Base-by-base conservation (phyloP, 2,888 invertebrate genomes). In the Luffia ferchaultella region DNA sequence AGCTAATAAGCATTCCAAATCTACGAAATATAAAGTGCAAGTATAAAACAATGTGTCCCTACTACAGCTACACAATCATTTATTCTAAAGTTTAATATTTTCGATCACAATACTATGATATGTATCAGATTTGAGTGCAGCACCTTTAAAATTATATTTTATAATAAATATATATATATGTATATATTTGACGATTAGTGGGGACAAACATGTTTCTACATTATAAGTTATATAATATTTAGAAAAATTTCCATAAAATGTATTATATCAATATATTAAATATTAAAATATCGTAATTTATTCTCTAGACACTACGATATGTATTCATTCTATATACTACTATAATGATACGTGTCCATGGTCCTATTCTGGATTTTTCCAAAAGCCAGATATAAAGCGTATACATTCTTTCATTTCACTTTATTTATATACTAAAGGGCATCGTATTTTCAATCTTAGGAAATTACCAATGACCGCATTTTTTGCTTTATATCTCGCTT, bases 331-430 rank as follows among this genome's bases (percentile, higher is more conserved):
- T 49, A 20, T 20, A 20, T 47, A 46, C 63, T 72, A 73, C 43
- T 51, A 49, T 16, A 71, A 70, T 73, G 77, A 78, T 78, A 80
- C 79, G 77, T 76, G 9, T 73, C 68, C 68, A 67, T 80, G 76
- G 77, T 78, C 80, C 79, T 78, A 76, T 71, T 74, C 73, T 76
- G 83, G 80, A 76, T 74, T 72, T 69, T 68, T 67, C 71, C 72
- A 75, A 74, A 79, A 80, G 79, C 80, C 75, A 80, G 79, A 82
- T 77, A 80, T 80, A 80, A 82, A 83, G 83, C 82, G 82, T 69
- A 74, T 76, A 70, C 78, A 78, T 82, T 82, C 80, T 79, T 75
- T 76, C 65, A 70, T 70, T 19, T 16, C 45, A 30, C 30, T 7
- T 30, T 30, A 30, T 7, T 30, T 30, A 7, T 30, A 30, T 12